Percentiles rank a stretch among this genome's conserved stretches.
phyloP scores from a whole-genome alignment of 2,888 invertebrate genomes.

The Merodon equestris region DNA sequence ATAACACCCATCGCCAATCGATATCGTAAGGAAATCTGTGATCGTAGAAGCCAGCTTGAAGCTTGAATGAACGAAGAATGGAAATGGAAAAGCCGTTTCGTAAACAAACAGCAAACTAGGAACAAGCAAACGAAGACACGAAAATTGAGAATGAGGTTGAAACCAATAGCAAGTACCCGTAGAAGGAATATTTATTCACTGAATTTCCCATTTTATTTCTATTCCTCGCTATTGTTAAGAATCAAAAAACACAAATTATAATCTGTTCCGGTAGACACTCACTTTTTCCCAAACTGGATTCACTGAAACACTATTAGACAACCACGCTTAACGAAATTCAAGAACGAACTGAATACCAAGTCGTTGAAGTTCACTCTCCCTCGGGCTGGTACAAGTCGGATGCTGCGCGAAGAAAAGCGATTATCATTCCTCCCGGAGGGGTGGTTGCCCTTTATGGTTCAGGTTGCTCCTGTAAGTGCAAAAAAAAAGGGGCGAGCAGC shows the following conservation, averaged over 20 bases:
- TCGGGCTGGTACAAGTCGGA: slow-evolving; percentile 50
- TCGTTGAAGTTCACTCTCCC: slow-evolving; percentile 38
- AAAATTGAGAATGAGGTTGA: slow-evolving; percentile 20
- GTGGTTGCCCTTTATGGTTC: slow-evolving; percentile 58
- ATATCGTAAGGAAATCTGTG: slow-evolving; percentile 59
- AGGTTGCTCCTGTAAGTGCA: slow-evolving; percentile 18
- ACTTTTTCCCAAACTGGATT: slow-evolving; percentile 37
- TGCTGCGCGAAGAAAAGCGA: slow-evolving; percentile 52
- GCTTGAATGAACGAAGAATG: slow-evolving; percentile 32
- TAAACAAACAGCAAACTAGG: slow-evolving; percentile 57
- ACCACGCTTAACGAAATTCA: slow-evolving; percentile 52
- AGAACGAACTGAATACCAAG: slow-evolving; percentile 56
- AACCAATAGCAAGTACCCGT: slow-evolving; percentile 55
- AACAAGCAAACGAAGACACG: slow-evolving; percentile 13
- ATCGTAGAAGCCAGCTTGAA: slow-evolving; percentile 63
- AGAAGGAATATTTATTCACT: neutral
- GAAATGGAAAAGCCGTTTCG: slow-evolving; percentile 38
- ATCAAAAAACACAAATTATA: slow-evolving; percentile 1
- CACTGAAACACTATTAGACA: slow-evolving; percentile 31
- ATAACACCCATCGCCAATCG: slow-evolving; percentile 43
- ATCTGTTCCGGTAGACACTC: slow-evolving; percentile 30
- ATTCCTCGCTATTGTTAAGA: neutral
- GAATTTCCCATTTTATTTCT: slow-evolving; percentile 13
- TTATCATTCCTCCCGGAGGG: slow-evolving; percentile 37
- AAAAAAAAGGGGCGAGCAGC: slow-evolving; percentile 37